Percentiles rank a stretch among this genome's conserved stretches.
phyloP scores from a whole-genome alignment of 1,140 invertebrate species.

The Drosophila orosa region DNA sequence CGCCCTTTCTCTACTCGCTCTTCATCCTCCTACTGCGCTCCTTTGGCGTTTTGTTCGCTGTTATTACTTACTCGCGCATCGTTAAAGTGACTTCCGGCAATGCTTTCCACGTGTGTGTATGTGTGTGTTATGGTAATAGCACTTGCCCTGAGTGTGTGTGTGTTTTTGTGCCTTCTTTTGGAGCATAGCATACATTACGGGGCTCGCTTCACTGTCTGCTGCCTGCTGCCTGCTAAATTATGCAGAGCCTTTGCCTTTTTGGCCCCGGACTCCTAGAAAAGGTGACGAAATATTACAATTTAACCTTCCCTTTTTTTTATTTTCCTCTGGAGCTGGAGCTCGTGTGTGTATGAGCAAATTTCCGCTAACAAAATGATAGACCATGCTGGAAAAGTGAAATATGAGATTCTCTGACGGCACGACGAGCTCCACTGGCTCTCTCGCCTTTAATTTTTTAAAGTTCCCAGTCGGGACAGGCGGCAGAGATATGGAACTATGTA shows the following conservation, averaged over 20 bases:
- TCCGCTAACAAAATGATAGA: conserved; percentile 75
- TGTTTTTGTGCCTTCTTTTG: conserved; percentile 27
- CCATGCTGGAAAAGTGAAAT: conserved; percentile 27
- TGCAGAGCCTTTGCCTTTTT: conserved; percentile 73
- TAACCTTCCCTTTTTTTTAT: conserved; percentile 55
- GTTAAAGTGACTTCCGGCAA: conserved; percentile 80
- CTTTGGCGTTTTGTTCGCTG: conserved; percentile 52
- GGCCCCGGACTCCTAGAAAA: conserved; percentile 45
- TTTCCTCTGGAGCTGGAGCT: not conserved
- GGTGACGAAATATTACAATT: conserved; percentile 83
- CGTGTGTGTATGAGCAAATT: conserved; percentile 61
- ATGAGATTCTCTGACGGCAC: conserved; percentile 27
- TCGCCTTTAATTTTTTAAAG: conserved; percentile 40
- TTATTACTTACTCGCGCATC: conserved; percentile 82
- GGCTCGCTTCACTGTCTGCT: conserved; percentile 58
- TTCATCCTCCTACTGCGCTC: conserved; percentile 9
- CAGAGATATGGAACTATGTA: conserved; percentile 19
- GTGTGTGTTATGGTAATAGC: conserved; percentile 67
- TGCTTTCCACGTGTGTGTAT: conserved; percentile 33
- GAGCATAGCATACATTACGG: conserved; percentile 68
- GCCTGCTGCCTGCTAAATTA: conserved; percentile 73
- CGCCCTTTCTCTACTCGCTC: conserved; percentile 29
- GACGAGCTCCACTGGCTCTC: not conserved
- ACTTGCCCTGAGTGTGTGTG: conserved; percentile 18
- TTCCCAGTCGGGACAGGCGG: not conserved